Evolutionary conservation across 2,797 vertebrate genomes (phyloP), one percentile per base, ranked within the genome.

Genomic region (Etheostoma nigrum): DNA sequence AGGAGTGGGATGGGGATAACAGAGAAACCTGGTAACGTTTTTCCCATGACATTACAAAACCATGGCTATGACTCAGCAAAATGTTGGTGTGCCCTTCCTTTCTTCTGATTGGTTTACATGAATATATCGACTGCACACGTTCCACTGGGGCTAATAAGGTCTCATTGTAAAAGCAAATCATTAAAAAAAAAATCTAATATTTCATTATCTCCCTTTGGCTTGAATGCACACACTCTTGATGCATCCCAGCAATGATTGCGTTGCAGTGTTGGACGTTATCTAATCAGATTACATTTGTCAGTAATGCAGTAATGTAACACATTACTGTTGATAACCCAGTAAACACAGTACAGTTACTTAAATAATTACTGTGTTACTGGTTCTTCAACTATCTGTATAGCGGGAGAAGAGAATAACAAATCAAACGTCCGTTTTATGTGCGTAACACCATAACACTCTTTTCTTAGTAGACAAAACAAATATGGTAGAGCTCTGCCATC

Each of bases 1-100:
- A 79, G 64, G 45, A 80, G 77, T 81, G 66, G 68, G 81, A 78
- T 57, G 79, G 23, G 76, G 65, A 72, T 64, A 81, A 71, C 64
- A 77, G 57, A 67, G 53, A 69, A 60, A 45, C 68, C 55, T 64
- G 45, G 69, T 66, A 87, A 52, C 9, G 16, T 61, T 79, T 74
- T 62, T 69, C 61, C 58, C 64, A 58, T 64, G 79, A 68, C 49
- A 48, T 1, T 47, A 58, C 3, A 1, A 21, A 83, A 68, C 23
- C 11, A 13, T 14, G 13, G 10, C 21, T 7, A 59, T 82, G 83
- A 87, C 48, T 76, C 69, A 80, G 73, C 55, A 8, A 59, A 63
- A 69, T 7, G 2, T 48, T 7, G 48, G 19, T 48, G 5, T 54
- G 54, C 4, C 36, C 21, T 44, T 25, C 4, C 14, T 21, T 2